These are phyloP conservation scores for Lissonota sp. DNA, from an alignment of 2,888 invertebrate genomes.

Conservation along the genomic window DNA sequence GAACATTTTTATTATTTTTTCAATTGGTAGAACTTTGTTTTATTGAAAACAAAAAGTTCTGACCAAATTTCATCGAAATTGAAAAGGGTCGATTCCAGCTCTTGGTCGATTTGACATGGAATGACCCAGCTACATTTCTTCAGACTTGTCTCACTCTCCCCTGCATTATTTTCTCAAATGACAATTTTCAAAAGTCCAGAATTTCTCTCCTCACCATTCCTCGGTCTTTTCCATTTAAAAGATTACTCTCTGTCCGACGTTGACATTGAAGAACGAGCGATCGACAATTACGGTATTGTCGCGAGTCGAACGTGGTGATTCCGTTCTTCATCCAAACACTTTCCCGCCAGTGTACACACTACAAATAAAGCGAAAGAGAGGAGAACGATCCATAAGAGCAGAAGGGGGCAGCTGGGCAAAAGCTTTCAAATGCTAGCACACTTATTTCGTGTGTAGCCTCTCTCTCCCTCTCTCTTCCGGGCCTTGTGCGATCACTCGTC, in stretches of 20 bases:
- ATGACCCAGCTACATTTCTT: no score
- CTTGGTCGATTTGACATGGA: no score
- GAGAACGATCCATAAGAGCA: constrained; percentile 69
- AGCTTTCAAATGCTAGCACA: constrained; percentile 67
- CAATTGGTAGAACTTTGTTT: no score
- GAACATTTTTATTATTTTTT: no score
- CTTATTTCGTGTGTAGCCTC: constrained; percentile 40
- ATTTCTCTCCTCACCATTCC: background rate
- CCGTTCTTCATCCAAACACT: constrained; percentile 69
- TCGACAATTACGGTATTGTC: constrained; percentile 70
- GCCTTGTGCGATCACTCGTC: constrained; percentile 49
- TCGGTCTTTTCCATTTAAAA: constrained; percentile 43
- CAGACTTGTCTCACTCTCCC: background rate
- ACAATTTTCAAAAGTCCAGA: no score
- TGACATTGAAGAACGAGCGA: constrained; percentile 63
- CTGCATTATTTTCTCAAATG: background rate
- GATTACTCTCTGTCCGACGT: constrained; percentile 23
- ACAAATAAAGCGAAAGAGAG: constrained; percentile 21
- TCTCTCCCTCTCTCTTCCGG: constrained; percentile 27
- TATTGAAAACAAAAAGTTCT: no score
- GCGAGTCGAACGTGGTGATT: constrained; percentile 69
- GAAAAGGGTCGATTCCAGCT: no score
- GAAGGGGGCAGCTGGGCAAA: constrained; percentile 62
- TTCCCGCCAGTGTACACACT: constrained; percentile 1
- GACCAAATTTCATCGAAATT: no score